phyloP scores from a whole-genome alignment of 2,797 vertebrate genomes.

The Acropternis orthonyx region DNA sequence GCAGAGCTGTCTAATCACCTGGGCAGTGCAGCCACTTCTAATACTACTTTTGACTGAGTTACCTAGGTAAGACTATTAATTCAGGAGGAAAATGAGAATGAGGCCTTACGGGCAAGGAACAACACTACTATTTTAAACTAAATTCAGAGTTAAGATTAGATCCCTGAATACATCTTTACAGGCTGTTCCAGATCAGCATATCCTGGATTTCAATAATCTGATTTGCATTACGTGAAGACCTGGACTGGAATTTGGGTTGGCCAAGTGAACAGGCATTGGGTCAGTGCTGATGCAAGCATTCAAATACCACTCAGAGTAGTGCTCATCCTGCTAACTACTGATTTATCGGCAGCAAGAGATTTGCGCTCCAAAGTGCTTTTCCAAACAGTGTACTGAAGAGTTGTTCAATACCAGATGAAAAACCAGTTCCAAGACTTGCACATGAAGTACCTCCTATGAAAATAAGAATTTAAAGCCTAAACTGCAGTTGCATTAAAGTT shows the following conservation, averaged over 20 bases:
- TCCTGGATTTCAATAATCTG: slow-evolving; percentile 61
- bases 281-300: background rate
- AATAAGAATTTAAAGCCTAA: background rate
- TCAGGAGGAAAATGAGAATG: background rate
- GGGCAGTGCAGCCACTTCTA: background rate
- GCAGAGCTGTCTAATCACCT: background rate
- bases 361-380: background rate
- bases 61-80: background rate
- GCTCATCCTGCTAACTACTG: background rate
- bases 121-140: slow-evolving; percentile 37
- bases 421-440: background rate
- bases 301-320: background rate
- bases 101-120: background rate
- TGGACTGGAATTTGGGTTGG: slow-evolving; percentile 13
- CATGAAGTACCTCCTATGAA: background rate
- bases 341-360: background rate
- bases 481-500: background rate
- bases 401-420: background rate
- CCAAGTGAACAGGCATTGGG: background rate
- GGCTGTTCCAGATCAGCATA: slow-evolving; percentile 32
- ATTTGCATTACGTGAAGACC: slow-evolving; percentile 41
- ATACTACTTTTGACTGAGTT: background rate
- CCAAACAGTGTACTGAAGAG: background rate
- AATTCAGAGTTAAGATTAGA: slow-evolving; percentile 24
- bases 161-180: slow-evolving; percentile 4